Conservation (phyloP, 2,888 invertebrate species). For the Lysandra bellargus region DNA sequence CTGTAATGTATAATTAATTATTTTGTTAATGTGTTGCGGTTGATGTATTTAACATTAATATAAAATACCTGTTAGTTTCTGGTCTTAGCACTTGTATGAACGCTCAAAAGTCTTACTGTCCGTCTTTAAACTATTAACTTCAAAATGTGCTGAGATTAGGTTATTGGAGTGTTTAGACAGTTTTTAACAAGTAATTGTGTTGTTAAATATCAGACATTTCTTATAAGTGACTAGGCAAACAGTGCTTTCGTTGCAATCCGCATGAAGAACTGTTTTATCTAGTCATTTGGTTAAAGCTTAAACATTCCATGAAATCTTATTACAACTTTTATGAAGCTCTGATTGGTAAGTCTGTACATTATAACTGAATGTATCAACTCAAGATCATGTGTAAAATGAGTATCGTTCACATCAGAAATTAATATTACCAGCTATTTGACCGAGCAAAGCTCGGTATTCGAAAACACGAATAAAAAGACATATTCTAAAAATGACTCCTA, state of each 20-base stretch:
- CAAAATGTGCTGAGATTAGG: conserved; percentile 61
- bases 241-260: conserved; percentile 45
- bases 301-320: conserved; percentile 75
- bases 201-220: conserved; percentile 57
- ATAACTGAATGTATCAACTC: conserved; percentile 38
- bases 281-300: conserved; percentile 68
- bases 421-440: background rate
- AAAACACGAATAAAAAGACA: too few species aligned
- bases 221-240: conserved; percentile 62
- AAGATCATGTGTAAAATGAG: background rate
- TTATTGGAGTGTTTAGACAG: conserved; percentile 71
- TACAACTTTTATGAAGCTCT: conserved; percentile 62
- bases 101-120: conserved; percentile 32
- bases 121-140: conserved; percentile 26
- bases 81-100: conserved; percentile 57
- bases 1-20: conserved; percentile 55
- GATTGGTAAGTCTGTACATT: conserved; percentile 58
- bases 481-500: too few species aligned
- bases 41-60: conserved; percentile 43
- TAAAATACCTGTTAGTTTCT: conserved; percentile 52
- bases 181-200: conserved; percentile 60
- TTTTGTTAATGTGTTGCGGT: conserved; percentile 54
- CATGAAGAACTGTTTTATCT: conserved; percentile 56
- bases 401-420: conserved; percentile 23
- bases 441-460: too few species aligned